Percentiles rank a stretch among this genome's conserved stretches.
These are phyloP conservation scores for Drosophila mayri DNA, from an alignment of 1,140 invertebrate species.

Conservation along the genomic window DNA sequence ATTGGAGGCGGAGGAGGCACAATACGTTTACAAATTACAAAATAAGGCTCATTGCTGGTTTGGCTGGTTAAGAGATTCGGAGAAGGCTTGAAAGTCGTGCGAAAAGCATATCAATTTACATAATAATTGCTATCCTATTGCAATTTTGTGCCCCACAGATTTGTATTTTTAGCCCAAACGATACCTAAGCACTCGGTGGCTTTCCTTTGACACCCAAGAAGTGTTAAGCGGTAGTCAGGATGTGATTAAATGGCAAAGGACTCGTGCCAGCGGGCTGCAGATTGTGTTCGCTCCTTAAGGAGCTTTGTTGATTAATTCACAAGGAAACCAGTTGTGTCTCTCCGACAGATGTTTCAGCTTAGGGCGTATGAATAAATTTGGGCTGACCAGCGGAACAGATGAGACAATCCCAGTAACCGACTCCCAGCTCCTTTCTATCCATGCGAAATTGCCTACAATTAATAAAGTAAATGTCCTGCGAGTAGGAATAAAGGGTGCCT, in stretches of 20 bases:
- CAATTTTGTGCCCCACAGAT: neutral
- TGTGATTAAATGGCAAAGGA: constrained; percentile 25
- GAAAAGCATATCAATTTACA: constrained; percentile 21
- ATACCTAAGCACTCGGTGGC: constrained; percentile 5
- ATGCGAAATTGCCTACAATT: constrained; percentile 40
- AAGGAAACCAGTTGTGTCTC: constrained; percentile 3
- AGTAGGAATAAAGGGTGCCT: constrained; percentile 4
- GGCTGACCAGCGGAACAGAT: constrained; percentile 29
- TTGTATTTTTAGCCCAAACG: constrained; percentile 18
- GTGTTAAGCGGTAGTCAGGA: constrained; percentile 12
- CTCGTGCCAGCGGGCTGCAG: neutral
- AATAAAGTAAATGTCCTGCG: constrained; percentile 38
- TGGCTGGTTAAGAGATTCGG: constrained; percentile 5
- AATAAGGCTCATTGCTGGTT: constrained; percentile 8
- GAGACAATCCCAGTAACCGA: constrained; percentile 7
- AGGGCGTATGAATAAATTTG: constrained; percentile 9
- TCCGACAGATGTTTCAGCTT: constrained; percentile 20
- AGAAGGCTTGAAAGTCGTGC: constrained; percentile 32
- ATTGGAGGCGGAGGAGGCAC: neutral
- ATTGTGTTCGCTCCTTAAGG: constrained; percentile 1
- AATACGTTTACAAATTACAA: constrained; percentile 23
- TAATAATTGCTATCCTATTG: constrained; percentile 15
- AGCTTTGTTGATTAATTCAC: constrained; percentile 34
- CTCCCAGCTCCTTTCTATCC: neutral
- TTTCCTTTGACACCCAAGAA: constrained; percentile 41